Conservation (phyloP, 2,888 invertebrate genomes). For the Vesta saturnalis region DNA sequence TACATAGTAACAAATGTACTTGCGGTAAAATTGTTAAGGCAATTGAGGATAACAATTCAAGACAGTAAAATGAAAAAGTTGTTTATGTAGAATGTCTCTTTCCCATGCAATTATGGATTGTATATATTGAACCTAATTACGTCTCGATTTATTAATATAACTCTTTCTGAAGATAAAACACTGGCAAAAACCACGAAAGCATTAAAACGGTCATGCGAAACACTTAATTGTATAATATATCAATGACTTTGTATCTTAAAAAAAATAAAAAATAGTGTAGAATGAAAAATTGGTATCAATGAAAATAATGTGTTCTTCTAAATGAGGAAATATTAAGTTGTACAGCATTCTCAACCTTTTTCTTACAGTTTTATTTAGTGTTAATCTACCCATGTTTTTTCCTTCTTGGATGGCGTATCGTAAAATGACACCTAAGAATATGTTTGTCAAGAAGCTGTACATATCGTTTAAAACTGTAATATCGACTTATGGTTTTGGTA, state of each 20-base stretch:
- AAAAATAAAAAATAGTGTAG: not conserved
- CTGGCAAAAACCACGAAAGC: slow-evolving; percentile 18
- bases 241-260: slow-evolving; percentile 9
- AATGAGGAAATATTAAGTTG: not conserved
- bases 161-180: slow-evolving; percentile 20
- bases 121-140: slow-evolving; percentile 38
- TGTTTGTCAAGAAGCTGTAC: no score
- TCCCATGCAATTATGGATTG: slow-evolving; percentile 37
- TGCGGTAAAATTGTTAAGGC: slow-evolving; percentile 9
- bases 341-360: no score
- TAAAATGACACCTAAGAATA: no score
- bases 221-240: slow-evolving; percentile 18
- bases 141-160: slow-evolving; percentile 35
- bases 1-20: not conserved
- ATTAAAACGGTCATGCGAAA: slow-evolving; percentile 20
- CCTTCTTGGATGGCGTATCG: no score
- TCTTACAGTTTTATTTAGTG: no score
- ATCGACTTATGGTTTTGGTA: no score
- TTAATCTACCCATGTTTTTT: no score
- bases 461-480: no score
- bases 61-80: slow-evolving; percentile 32
- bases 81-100: slow-evolving; percentile 33
- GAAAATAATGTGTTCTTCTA: not conserved
- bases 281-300: slow-evolving; percentile 6
- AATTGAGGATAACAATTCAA: slow-evolving; percentile 27